phyloP scores from a whole-genome alignment of 2,888 invertebrate species.

The Choreutis nemorana region DNA sequence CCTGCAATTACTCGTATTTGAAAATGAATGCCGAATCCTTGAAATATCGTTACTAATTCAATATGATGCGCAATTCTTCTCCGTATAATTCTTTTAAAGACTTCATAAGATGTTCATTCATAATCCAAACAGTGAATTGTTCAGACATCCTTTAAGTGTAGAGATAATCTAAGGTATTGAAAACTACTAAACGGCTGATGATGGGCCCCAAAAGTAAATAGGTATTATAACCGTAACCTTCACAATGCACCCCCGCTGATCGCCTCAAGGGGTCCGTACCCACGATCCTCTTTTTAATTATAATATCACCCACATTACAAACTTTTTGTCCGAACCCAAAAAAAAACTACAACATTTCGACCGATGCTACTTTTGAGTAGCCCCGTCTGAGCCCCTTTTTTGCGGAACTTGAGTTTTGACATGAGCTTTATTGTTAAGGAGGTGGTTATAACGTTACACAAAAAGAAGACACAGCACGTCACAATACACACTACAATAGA shows the following conservation, averaged over 20 bases:
- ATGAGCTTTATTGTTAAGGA: conserved; percentile 11
- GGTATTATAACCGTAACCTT: conserved; percentile 48
- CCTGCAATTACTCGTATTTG: no score
- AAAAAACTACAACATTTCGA: conserved; percentile 14
- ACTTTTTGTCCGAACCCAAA: conserved; percentile 32
- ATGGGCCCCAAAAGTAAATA: conserved; percentile 59
- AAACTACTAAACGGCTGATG: conserved; percentile 33
- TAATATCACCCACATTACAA: conserved; percentile 63
- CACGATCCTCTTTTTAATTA: conserved; percentile 54
- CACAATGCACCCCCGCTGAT: conserved; percentile 53
- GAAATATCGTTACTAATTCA: no score
- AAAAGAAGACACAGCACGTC: conserved; percentile 9
- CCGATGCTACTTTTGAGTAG: conserved; percentile 36
- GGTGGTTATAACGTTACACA: conserved; percentile 4
- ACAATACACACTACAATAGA: conserved; percentile 10
- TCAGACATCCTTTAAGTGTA: no score
- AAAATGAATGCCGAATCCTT: no score
- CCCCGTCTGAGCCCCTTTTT: conserved; percentile 15
- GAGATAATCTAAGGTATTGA: conserved; percentile 19
- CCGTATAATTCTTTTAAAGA: conserved; percentile 4
- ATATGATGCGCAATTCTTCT: conserved; percentile 6
- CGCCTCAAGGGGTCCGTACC: conserved; percentile 45
- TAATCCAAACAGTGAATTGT: no score
- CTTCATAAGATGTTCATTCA: conserved; percentile 3
- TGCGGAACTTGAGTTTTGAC: conserved; percentile 12